Evolutionary conservation across 1,140 invertebrate species (phyloP).

Genomic region (Maconellicoccus hirsutus): DNA sequence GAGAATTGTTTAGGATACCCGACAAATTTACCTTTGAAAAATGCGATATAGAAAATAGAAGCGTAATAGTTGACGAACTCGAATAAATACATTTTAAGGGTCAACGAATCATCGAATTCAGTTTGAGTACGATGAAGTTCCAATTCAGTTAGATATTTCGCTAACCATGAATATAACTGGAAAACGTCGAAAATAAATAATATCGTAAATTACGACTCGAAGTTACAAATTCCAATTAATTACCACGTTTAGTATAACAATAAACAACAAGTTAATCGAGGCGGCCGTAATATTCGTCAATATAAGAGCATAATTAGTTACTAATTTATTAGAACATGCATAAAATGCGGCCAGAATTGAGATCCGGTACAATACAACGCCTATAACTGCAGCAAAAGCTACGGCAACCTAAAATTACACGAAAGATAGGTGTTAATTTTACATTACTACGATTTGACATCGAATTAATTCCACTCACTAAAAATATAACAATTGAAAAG

Average conservation of each 20-base stretch:
- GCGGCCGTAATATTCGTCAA: slow-evolving; percentile 54
- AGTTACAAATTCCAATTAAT: slow-evolving; percentile 32
- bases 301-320: not conserved
- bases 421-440: not conserved
- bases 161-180: slow-evolving; percentile 75
- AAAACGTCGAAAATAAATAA: too few species aligned
- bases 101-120: slow-evolving; percentile 94
- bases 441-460: not conserved
- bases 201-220: not conserved
- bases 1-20: slow-evolving; percentile 70
- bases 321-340: slow-evolving; percentile 45
- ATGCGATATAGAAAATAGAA: slow-evolving; percentile 97
- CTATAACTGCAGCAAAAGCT: slow-evolving; percentile 75
- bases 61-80: slow-evolving; percentile 99
- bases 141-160: slow-evolving; percentile 85
- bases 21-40: slow-evolving; percentile 88
- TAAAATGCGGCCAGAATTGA: slow-evolving; percentile 53
- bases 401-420: slow-evolving; percentile 46
- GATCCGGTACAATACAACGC: slow-evolving; percentile 85
- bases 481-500: slow-evolving; percentile 66
- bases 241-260: slow-evolving; percentile 76
- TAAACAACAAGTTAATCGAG: slow-evolving; percentile 72
- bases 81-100: slow-evolving; percentile 91
- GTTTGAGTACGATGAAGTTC: slow-evolving; percentile 91
- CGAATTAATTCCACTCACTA: slow-evolving; percentile 40